Conservation (phyloP, 2,888 invertebrate genomes). For the Drosophila suboccidentalis region DNA sequence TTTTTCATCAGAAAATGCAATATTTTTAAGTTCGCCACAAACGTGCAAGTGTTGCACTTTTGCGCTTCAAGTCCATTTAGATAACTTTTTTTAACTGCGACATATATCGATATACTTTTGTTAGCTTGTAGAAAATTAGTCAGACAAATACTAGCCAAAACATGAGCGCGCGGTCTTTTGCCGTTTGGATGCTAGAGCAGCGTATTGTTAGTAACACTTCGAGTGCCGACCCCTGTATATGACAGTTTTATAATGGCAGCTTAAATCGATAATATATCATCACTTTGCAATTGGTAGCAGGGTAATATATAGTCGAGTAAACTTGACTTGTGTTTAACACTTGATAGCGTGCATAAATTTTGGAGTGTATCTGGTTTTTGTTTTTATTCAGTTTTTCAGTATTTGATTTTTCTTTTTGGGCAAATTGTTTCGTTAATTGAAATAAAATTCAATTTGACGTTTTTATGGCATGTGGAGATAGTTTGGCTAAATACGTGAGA, state of each 20-base stretch:
- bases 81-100: too few relatives aligned
- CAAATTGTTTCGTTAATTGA: slow-evolving; percentile 79
- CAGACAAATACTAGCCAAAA: too few relatives aligned
- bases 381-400: slow-evolving; percentile 22
- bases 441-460: slow-evolving; percentile 80
- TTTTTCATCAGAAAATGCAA: too few relatives aligned
- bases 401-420: slow-evolving; percentile 39
- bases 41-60: too few relatives aligned
- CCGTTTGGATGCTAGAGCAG: too few relatives aligned
- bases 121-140: too few relatives aligned
- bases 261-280: not conserved
- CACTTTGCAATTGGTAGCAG: not conserved
- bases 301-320: not conserved
- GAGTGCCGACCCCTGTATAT: too few relatives aligned
- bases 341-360: slow-evolving; percentile 67
- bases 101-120: too few relatives aligned
- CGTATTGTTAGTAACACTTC: too few relatives aligned
- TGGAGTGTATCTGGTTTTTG: slow-evolving; percentile 54
- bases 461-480: slow-evolving; percentile 76
- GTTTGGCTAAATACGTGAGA: slow-evolving; percentile 75
- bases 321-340: not conserved
- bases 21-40: too few relatives aligned
- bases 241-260: not conserved
- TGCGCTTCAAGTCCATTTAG: too few relatives aligned
- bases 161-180: too few relatives aligned